These are phyloP conservation scores for Apostichopus parvimensis DNA, from an alignment of 35 echinoderm and acorn worm species.

Conservation along the genomic window DNA sequence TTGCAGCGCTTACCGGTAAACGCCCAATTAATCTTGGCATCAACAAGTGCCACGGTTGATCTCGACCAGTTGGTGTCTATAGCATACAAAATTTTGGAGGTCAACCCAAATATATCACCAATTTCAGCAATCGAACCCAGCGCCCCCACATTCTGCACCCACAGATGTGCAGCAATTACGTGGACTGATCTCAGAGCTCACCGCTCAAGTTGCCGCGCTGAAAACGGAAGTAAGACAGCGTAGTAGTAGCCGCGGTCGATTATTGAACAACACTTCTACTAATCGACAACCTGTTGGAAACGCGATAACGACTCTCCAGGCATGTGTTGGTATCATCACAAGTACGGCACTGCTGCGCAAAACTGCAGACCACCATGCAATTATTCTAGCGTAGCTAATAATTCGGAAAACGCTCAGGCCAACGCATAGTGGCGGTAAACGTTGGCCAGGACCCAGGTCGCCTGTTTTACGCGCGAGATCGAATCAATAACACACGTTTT, in stretches of 20 bases:
- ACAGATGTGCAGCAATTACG: too few species aligned
- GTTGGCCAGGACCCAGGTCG: conserved; percentile 8
- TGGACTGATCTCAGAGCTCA: not conserved
- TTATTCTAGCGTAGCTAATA: not conserved
- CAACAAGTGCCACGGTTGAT: not conserved
- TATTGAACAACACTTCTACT: not conserved
- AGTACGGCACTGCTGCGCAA: too few species aligned
- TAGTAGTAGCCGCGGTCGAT: not conserved
- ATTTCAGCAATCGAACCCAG: not conserved
- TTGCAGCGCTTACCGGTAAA: conserved; percentile 41
- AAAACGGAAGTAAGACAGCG: not conserved
- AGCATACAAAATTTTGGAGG: not conserved
- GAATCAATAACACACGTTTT: not conserved
- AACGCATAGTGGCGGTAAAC: conserved; percentile 20
- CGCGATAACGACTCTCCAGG: not conserved
- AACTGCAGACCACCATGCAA: conserved; percentile 11
- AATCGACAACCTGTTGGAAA: not conserved
- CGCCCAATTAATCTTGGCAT: conserved; percentile 51
- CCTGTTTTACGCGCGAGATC: not conserved
- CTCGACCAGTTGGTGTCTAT: not conserved
- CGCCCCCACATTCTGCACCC: not conserved
- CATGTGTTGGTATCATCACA: not conserved
- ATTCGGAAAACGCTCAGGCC: conserved; percentile 19
- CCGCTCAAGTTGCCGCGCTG: not conserved
- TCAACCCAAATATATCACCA: not conserved